Evolutionary conservation across 1,140 invertebrate species (phyloP), one percentile per base, ranked within the genome.

Genomic region (Idris sp.): DNA sequence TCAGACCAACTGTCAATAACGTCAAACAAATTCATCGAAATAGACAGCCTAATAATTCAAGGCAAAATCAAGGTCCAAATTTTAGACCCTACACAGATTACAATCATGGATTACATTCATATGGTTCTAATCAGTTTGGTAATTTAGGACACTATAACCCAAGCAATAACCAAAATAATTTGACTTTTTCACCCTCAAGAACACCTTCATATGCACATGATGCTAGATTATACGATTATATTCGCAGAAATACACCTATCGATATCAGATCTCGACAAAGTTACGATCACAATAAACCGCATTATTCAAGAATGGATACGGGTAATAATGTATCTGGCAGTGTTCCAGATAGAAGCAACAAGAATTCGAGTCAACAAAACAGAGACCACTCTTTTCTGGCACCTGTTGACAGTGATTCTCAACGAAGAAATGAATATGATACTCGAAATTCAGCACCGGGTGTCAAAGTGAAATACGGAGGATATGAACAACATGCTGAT

Each of bases 371-470:
- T 46, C 62, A 74, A 51, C 58, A 56, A 43, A 51, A 25, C 14
- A 56, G 10, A 26, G 35, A 33, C 26, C 36, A 40, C 35, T n/a
- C 18, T 62, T 44, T 41, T 49, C 30, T 56, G 10, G 22, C 56
- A 75, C 72, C 72, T 69, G 72, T 75, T 69, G 64, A 69, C 38
- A 31, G 30, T 2, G 26, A 49, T 2, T 44, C 40, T 19, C 35
- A 3, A 7, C 49, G 36, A 22, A 51, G 35, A 15, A 31, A 62
- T 18, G 35, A 48, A 7, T 19, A 10, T 26, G 14, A 41, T 30
- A 53, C 26, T 41, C 44, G 36, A 26, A 28, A 68, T 53, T 22
- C 30, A 2, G 41, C 49, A 26, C 0, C 15, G 18, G 22, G 14
- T 36, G 14, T 43, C 22, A 43, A 43, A 35, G 36, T 19, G n/a